These are phyloP conservation scores for Deroptyus accipitrinus DNA, from an alignment of 2,113 vertebrate species.

Conservation along the genomic window DNA sequence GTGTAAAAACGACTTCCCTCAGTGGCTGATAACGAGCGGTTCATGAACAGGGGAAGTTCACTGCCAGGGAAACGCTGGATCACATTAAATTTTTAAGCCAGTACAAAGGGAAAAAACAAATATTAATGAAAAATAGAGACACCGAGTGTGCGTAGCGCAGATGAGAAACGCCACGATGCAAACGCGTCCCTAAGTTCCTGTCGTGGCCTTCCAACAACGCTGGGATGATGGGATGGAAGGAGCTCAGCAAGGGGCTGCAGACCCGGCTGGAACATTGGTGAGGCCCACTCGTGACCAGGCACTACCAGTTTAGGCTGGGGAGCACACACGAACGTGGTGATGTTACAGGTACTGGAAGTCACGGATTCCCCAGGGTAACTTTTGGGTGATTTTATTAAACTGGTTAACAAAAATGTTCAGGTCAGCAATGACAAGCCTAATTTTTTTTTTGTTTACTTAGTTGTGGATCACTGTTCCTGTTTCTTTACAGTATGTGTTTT, in stretches of 20 bases:
- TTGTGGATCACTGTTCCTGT: constrained; percentile 54
- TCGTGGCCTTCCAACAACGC: accelerated
- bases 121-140: background rate
- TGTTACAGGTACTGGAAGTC: background rate
- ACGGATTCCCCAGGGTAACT: background rate
- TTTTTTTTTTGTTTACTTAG: constrained; percentile 26
- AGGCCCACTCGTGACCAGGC: background rate
- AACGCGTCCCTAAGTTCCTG: accelerated
- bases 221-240: background rate
- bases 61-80: background rate
- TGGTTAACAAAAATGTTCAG: constrained; percentile 6
- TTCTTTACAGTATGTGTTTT: constrained; percentile 76
- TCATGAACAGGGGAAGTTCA: background rate
- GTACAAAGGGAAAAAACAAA: background rate
- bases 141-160: accelerated
- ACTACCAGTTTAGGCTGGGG: background rate
- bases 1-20: background rate
- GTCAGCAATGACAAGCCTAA: constrained; percentile 13
- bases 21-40: background rate
- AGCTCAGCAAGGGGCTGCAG: background rate
- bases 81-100: background rate
- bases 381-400: background rate
- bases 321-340: background rate
- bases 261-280: background rate
- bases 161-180: background rate